Percentiles rank a stretch among this genome's conserved stretches.
These are phyloP conservation scores for Nomada lathburiana DNA, from an alignment of 2,888 invertebrate genomes.

Conservation along the genomic window DNA sequence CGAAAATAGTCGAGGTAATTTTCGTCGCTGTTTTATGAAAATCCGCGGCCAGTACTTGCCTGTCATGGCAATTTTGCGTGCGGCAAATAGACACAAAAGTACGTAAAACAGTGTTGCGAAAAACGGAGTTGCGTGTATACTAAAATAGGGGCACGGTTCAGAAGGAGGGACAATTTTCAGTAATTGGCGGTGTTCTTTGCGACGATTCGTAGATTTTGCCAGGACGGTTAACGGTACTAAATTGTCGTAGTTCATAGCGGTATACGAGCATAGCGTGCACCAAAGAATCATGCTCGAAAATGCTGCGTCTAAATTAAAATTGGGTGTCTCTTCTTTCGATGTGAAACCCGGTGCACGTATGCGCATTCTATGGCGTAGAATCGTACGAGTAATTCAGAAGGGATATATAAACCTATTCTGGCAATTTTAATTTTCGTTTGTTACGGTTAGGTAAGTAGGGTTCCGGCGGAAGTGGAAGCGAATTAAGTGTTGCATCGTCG, in stretches of 20 bases:
- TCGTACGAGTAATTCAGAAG: neutral
- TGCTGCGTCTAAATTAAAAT: neutral
- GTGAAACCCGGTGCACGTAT: neutral
- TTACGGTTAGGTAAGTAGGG: slow-evolving; percentile 65
- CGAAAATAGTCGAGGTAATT: slow-evolving; percentile 12
- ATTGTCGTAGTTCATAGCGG: slow-evolving; percentile 39
- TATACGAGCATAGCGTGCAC: neutral
- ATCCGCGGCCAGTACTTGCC: neutral
- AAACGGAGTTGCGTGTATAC: slow-evolving; percentile 49
- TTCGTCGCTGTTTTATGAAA: slow-evolving; percentile 9
- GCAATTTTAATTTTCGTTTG: slow-evolving; percentile 51
- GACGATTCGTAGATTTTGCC: slow-evolving; percentile 31
- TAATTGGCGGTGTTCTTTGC: slow-evolving; percentile 44
- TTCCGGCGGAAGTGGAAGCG: slow-evolving; percentile 76
- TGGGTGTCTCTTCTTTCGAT: neutral
- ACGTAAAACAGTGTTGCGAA: slow-evolving; percentile 43
- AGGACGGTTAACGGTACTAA: slow-evolving; percentile 49
- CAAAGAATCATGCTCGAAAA: neutral
- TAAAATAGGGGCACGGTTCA: slow-evolving; percentile 50
- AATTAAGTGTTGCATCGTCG: slow-evolving; percentile 67
- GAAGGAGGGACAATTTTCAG: slow-evolving; percentile 43
- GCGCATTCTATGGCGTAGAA: neutral
- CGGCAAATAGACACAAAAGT: neutral
- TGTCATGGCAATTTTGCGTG: slow-evolving; percentile 40
- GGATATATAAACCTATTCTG: slow-evolving; percentile 12